phyloP scores from a whole-genome alignment of 1,140 invertebrate genomes.

The Cotesia vestalis region DNA sequence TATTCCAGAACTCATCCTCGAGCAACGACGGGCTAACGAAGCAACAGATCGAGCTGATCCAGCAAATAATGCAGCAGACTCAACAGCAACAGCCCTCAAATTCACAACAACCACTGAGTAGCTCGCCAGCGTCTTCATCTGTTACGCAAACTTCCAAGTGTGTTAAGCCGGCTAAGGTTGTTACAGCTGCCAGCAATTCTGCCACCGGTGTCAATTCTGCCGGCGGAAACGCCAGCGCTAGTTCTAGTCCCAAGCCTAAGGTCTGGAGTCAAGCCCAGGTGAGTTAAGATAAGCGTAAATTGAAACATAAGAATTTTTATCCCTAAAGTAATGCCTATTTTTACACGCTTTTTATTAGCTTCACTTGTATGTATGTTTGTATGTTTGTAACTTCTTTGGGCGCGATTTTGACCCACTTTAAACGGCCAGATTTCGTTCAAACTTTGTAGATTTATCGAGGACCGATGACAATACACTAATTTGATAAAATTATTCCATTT shows the following conservation, averaged over 20 bases:
- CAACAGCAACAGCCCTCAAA: conserved; percentile 63
- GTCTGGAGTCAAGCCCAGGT: conserved; percentile 62
- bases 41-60: conserved; percentile 79
- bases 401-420: no score
- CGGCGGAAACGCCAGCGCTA: conserved; percentile 43
- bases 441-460: no score
- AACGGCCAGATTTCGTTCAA: no score
- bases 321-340: no score
- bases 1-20: conserved; percentile 59
- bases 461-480: no score
- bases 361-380: no score
- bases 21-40: conserved; percentile 75
- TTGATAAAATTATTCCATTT: no score
- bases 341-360: no score
- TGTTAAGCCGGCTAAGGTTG: conserved; percentile 55
- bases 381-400: no score
- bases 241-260: conserved; percentile 62
- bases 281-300: conserved; percentile 30
- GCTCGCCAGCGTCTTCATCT: conserved; percentile 47
- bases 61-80: conserved; percentile 81
- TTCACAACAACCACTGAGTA: conserved; percentile 42
- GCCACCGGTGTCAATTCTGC: conserved; percentile 45
- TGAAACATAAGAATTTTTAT: no score
- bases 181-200: conserved; percentile 45
- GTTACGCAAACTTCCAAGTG: conserved; percentile 53